Conservation (phyloP, 2,113 vertebrate genomes). For the Pholis gunnellus region DNA sequence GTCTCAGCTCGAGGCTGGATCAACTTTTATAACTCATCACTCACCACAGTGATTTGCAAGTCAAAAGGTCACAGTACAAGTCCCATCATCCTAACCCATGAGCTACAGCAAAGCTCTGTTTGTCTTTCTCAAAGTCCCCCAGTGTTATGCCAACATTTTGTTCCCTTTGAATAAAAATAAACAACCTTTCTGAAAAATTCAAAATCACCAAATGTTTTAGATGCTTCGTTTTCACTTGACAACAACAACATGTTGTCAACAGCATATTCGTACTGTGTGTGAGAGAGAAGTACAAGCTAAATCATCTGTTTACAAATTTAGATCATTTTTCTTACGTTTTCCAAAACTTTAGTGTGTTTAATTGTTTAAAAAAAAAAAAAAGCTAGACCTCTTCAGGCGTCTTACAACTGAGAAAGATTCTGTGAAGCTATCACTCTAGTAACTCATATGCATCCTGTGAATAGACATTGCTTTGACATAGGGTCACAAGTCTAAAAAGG, state of each 20-base stretch:
- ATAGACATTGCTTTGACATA: background rate
- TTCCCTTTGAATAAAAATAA: conserved; percentile 20
- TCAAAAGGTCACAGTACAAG: conserved; percentile 30
- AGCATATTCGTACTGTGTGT: background rate
- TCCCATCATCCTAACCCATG: conserved; percentile 5
- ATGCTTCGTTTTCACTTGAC: background rate
- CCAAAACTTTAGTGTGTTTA: too few species aligned
- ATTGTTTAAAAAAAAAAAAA: background rate
- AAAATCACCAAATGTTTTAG: background rate
- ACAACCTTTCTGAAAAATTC: background rate
- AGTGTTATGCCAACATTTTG: conserved; percentile 30
- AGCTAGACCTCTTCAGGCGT: background rate
- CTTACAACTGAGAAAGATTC: background rate
- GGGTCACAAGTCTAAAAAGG: background rate
- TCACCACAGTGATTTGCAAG: background rate
- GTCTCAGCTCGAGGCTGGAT: background rate
- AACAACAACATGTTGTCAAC: background rate
- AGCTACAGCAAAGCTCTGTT: conserved; percentile 12
- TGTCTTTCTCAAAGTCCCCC: conserved; percentile 51
- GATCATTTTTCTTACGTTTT: background rate
- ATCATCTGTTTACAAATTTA: background rate
- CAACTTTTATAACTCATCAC: background rate
- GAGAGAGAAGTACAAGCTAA: background rate
- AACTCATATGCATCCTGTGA: background rate
- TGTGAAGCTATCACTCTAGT: background rate